Percentiles rank a stretch among this genome's conserved stretches.
Conservation (phyloP, 2,888 invertebrate genomes). For the Zelleria hepariella region DNA sequence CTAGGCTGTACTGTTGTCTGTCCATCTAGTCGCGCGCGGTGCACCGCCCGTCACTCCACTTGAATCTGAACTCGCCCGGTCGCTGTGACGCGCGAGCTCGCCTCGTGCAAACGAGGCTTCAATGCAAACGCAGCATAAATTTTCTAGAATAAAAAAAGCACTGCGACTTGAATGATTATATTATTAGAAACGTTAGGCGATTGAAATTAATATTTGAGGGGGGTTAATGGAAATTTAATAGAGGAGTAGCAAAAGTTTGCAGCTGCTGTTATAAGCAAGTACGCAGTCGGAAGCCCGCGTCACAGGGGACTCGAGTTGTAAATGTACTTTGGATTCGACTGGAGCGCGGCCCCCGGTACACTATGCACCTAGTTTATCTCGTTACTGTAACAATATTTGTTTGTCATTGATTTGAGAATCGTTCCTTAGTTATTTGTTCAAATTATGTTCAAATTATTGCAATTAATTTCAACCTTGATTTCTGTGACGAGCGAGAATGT, state of each 20-base stretch:
- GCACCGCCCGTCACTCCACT: constrained; percentile 17
- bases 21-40: constrained; percentile 62
- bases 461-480: constrained; percentile 49
- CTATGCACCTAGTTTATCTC: constrained; percentile 70
- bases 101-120: background rate
- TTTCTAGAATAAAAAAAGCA: too few species aligned
- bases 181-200: too few species aligned
- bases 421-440: constrained; percentile 57
- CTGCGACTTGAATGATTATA: too few species aligned
- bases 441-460: constrained; percentile 37
- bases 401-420: constrained; percentile 62
- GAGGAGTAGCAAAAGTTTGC: background rate
- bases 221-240: background rate
- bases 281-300: constrained; percentile 3
- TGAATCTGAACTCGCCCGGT: background rate
- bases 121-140: background rate
- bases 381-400: constrained; percentile 65
- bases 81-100: background rate
- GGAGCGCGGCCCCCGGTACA: constrained; percentile 44
- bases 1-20: constrained; percentile 71
- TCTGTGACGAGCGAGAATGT: constrained; percentile 45
- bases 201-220: background rate
- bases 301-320: constrained; percentile 29
- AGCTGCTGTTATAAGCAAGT: background rate
- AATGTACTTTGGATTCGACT: constrained; percentile 46